Percentiles rank a stretch among this genome's conserved stretches.
Evolutionary conservation across 2,113 vertebrate species (phyloP).

Genomic region (Nothocercus nigrocapillus): DNA sequence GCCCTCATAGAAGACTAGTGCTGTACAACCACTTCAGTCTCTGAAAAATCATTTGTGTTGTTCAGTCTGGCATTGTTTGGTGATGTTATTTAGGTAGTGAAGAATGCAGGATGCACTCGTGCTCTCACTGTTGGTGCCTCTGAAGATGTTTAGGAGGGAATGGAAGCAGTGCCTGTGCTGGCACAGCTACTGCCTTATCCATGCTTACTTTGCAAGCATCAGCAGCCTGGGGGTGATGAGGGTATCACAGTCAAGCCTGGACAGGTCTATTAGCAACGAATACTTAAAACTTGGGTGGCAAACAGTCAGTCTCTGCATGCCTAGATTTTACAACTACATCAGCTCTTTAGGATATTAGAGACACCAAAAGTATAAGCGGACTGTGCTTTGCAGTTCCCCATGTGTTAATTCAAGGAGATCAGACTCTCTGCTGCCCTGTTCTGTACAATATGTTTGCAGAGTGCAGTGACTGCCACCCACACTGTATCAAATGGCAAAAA

Average conservation of each 20-base stretch:
- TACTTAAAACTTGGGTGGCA: background rate
- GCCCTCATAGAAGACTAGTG: background rate
- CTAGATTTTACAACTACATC: background rate
- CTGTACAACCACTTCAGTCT: background rate
- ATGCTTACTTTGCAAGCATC: background rate
- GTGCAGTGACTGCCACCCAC: background rate
- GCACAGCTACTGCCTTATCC: background rate
- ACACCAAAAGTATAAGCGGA: background rate
- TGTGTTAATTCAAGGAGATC: background rate
- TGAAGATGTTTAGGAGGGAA: background rate
- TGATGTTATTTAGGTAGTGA: background rate
- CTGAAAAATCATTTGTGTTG: background rate
- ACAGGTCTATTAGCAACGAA: background rate
- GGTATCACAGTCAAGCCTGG: background rate
- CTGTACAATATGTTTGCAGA: background rate
- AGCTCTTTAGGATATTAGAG: background rate
- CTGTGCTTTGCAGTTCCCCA: background rate
- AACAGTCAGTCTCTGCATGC: background rate
- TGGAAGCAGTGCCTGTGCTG: background rate
- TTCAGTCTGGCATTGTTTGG: background rate
- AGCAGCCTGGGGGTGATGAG: background rate
- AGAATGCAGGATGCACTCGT: background rate
- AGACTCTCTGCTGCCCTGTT: background rate
- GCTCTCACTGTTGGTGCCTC: background rate
- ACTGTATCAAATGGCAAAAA: background rate